Evolutionary conservation across 2,797 vertebrate genomes (phyloP).

Genomic region (Streptopelia turtur): DNA sequence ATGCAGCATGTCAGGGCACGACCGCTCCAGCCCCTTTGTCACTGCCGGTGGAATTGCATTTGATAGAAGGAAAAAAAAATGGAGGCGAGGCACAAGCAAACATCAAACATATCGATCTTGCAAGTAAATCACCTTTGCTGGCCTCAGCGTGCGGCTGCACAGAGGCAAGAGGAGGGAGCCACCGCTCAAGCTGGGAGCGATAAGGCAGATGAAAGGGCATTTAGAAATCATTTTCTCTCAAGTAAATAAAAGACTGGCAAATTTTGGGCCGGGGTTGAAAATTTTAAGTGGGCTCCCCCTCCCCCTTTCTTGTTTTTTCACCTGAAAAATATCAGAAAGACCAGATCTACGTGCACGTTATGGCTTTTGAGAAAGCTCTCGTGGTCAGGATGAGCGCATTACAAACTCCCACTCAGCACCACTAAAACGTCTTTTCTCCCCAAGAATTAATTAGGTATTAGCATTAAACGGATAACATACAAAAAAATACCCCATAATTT

Average conservation of each 20-base stretch:
- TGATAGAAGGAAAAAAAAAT: conserved; percentile 42
- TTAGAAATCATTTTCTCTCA: conserved; percentile 14
- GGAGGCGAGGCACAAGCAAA: conserved; percentile 60
- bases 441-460: conserved; percentile 52
- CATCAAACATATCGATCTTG: conserved; percentile 65
- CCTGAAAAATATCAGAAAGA: conserved; percentile 27
- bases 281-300: background rate
- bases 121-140: conserved; percentile 63
- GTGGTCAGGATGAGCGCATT: conserved; percentile 6
- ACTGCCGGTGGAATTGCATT: conserved; percentile 33
- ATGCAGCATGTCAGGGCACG: background rate
- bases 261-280: background rate
- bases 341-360: background rate
- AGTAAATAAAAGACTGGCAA: conserved; percentile 2
- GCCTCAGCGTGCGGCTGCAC: background rate
- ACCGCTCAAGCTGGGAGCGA: conserved; percentile 1
- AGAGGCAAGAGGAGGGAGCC: conserved; percentile 3
- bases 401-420: conserved; percentile 11
- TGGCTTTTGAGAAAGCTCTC: background rate
- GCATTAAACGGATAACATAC: background rate
- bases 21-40: conserved; percentile 14
- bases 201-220: conserved; percentile 41
- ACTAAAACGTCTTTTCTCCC: conserved; percentile 36
- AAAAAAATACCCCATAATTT: background rate
- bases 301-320: background rate